Evolutionary conservation across 2,888 invertebrate species (phyloP).

Genomic region (Drepanosiphum platanoidis): DNA sequence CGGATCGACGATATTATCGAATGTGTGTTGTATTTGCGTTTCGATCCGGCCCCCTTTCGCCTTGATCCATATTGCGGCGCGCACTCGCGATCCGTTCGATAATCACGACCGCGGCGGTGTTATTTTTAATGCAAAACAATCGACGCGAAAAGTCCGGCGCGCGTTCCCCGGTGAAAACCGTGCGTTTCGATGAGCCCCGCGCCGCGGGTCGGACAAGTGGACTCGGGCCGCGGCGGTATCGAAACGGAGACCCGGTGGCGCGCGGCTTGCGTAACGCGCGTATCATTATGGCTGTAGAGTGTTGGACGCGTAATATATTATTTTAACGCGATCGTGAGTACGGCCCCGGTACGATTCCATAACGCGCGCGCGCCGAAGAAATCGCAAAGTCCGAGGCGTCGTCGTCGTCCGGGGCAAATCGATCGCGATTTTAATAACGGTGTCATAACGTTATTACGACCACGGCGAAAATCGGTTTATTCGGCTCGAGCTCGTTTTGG

Average conservation of each 20-base stretch:
- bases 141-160: too few species aligned
- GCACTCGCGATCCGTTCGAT: neutral
- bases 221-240: neutral
- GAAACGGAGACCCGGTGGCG: neutral
- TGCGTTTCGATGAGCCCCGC: neutral
- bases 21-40: neutral
- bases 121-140: neutral
- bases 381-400: too few species aligned
- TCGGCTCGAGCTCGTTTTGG: too few species aligned
- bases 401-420: too few species aligned
- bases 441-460: too few species aligned
- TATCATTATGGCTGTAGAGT: too few species aligned
- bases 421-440: too few species aligned
- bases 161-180: too few species aligned
- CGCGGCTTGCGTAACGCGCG: neutral
- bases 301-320: constrained; percentile 5
- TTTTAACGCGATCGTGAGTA: neutral
- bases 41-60: neutral
- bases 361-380: neutral
- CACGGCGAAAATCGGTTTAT: too few species aligned
- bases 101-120: neutral
- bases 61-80: neutral
- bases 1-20: neutral
- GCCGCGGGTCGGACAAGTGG: neutral
- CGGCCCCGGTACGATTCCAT: too few species aligned